Percentiles rank a stretch among this genome's conserved stretches.
These are phyloP conservation scores for Plagodis pulveraria DNA, from an alignment of 2,888 invertebrate genomes.

Conservation along the genomic window DNA sequence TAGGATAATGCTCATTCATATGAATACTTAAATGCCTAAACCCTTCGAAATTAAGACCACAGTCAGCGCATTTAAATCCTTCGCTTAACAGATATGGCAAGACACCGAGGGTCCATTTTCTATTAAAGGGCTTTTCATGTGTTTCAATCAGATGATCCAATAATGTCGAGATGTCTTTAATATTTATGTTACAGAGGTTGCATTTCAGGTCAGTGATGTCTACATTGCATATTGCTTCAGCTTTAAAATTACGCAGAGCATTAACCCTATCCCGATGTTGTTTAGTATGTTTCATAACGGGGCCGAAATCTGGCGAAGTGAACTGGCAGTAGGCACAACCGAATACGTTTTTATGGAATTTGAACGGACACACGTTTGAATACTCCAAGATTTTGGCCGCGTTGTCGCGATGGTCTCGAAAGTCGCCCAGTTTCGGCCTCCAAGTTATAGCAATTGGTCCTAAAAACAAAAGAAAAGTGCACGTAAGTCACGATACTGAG, in stretches of 20 bases:
- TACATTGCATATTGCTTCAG: slow-evolving; percentile 57
- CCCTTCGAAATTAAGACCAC: slow-evolving; percentile 58
- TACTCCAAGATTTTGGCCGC: slow-evolving; percentile 54
- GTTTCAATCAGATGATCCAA: slow-evolving; percentile 55
- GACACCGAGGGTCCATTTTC: slow-evolving; percentile 61
- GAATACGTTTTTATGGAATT: slow-evolving; percentile 67
- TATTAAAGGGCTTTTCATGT: slow-evolving; percentile 25
- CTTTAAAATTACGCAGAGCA: not conserved
- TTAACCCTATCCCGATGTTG: not conserved
- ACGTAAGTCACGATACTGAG: slow-evolving; percentile 4
- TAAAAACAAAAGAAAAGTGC: slow-evolving; percentile 21
- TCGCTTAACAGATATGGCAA: slow-evolving; percentile 50
- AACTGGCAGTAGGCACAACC: slow-evolving; percentile 63
- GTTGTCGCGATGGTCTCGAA: slow-evolving; percentile 21
- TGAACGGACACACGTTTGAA: slow-evolving; percentile 71
- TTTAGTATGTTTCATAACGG: slow-evolving; percentile 6
- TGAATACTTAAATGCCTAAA: slow-evolving; percentile 68
- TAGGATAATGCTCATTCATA: slow-evolving; percentile 35
- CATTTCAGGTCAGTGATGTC: slow-evolving; percentile 64
- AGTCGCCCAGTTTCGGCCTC: slow-evolving; percentile 16
- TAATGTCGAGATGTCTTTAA: slow-evolving; percentile 51
- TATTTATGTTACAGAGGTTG: slow-evolving; percentile 52
- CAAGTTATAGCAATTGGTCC: slow-evolving; percentile 5
- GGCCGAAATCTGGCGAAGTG: slow-evolving; percentile 9
- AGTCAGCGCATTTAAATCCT: slow-evolving; percentile 58